phyloP scores from a whole-genome alignment of 1,140 invertebrate species.

The Branchinecta lindahli region DNA sequence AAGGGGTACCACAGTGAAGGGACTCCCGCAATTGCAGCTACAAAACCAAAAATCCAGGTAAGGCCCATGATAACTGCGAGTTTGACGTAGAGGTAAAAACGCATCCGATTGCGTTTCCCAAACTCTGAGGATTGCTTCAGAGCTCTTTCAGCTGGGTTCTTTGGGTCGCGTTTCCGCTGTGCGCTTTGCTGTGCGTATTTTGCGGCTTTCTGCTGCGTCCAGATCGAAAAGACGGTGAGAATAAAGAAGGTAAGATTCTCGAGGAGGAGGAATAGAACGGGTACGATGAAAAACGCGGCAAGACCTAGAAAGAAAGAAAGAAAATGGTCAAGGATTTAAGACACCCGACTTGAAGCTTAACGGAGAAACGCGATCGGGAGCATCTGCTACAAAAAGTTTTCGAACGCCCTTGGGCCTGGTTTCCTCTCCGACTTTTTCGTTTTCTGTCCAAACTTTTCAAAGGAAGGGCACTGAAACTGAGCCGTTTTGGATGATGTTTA shows the following conservation, averaged over 20 bases:
- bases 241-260: conserved; percentile 32
- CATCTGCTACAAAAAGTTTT: too few relatives aligned
- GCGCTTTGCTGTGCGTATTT: conserved; percentile 11
- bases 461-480: too few relatives aligned
- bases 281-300: conserved; percentile 32
- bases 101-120: conserved; percentile 24
- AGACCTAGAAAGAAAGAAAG: conserved; percentile 22
- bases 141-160: too few relatives aligned
- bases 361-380: too few relatives aligned
- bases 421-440: too few relatives aligned
- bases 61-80: conserved; percentile 36
- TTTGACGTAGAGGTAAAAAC: conserved; percentile 36
- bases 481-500: too few relatives aligned
- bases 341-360: neutral
- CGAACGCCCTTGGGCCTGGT: too few relatives aligned
- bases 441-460: too few relatives aligned
- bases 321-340: neutral
- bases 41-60: conserved; percentile 35
- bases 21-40: conserved; percentile 27
- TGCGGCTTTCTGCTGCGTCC: conserved; percentile 22
- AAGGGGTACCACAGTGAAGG: conserved; percentile 32
- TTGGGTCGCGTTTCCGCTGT: neutral
- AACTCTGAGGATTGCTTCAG: neutral
- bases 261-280: conserved; percentile 29
- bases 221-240: conserved; percentile 28